Base-by-base conservation (phyloP, 2,113 vertebrate species). In the Apeltes quadracus region DNA sequence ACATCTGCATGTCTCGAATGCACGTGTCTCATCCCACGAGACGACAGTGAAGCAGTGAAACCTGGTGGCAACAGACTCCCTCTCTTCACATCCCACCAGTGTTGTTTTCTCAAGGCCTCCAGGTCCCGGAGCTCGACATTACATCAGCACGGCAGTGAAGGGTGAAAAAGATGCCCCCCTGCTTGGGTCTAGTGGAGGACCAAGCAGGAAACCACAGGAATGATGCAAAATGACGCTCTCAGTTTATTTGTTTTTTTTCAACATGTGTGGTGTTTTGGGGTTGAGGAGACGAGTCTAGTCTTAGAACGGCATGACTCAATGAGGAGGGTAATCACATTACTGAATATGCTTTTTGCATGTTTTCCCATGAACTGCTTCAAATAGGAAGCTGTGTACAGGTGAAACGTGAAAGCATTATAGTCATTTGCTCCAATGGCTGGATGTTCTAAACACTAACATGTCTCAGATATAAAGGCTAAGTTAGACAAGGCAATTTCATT, bases 191-290 rank as follows among this genome's bases (percentile, higher is more conserved):
- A 51, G 14, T 61, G 15, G 4, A 66, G 76, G 58, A 39, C 23
- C 12, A 11, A 14, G 18, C 81, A 88, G 87, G 68, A 81, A 88
- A 68, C 39, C 64, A 73, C 67, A 58, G 70, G 44, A 80, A 61
- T 56, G n/a, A n/a, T n/a, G n/a, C n/a, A n/a, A n/a, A n/a, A n/a
- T n/a, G n/a, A n/a, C n/a, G n/a, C n/a, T n/a, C n/a, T n/a, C n/a
- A n/a, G n/a, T n/a, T n/a, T n/a, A n/a, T n/a, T n/a, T n/a, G n/a
- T n/a, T n/a, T n/a, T n/a, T n/a, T n/a, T n/a, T n/a, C n/a, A n/a
- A n/a, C n/a, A n/a, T n/a, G n/a, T n/a, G n/a, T n/a, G n/a, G n/a
- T n/a, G n/a, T n/a, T n/a, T n/a, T 20, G 23, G 38, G 6, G 14
- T 11, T 22, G 2, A 63, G 13, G 15, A 65, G 10, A n/a, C 1